phyloP scores from a whole-genome alignment of 2,113 vertebrate species.

The Callionymus lyra region DNA sequence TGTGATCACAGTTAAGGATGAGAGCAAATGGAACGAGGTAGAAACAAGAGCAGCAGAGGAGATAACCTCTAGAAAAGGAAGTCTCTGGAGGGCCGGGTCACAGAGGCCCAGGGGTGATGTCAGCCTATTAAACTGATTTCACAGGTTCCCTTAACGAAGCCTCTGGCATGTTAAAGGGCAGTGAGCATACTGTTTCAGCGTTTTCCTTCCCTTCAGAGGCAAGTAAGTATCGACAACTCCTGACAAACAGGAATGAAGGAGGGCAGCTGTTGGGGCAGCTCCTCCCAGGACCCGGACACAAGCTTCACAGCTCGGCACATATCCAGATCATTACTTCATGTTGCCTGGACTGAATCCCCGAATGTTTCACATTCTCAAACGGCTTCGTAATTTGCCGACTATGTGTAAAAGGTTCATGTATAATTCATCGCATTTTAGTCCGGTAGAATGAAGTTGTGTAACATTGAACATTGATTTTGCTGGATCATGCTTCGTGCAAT shows the following conservation, averaged over 20 bases:
- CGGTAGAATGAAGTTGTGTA: too few relatives aligned
- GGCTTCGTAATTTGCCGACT: too few relatives aligned
- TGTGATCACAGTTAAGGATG: too few relatives aligned
- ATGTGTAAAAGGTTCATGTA: too few relatives aligned
- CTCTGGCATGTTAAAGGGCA: slow-evolving; percentile 69
- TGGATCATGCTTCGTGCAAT: too few relatives aligned
- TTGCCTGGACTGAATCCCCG: slow-evolving; percentile 25
- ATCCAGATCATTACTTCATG: slow-evolving; percentile 4
- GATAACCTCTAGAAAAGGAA: background rate
- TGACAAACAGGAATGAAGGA: slow-evolving; percentile 66
- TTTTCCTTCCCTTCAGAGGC: slow-evolving; percentile 31
- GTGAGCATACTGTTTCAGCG: slow-evolving; percentile 67
- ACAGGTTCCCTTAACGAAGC: slow-evolving; percentile 72
- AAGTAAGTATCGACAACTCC: slow-evolving; percentile 61
- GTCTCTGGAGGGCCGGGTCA: slow-evolving; percentile 55
- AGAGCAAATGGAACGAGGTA: slow-evolving; percentile 4
- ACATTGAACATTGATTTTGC: too few relatives aligned
- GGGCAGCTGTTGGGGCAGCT: slow-evolving; percentile 61
- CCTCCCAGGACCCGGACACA: slow-evolving; percentile 61
- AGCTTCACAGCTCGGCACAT: slow-evolving; percentile 21
- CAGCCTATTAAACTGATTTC: slow-evolving; percentile 73
- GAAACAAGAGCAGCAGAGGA: slow-evolving; percentile 19
- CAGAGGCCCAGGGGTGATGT: slow-evolving; percentile 65
- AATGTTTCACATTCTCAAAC: slow-evolving; percentile 25
- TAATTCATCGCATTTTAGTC: too few relatives aligned